These are phyloP conservation scores for Sarcophaga variegata DNA, from an alignment of 2,888 invertebrate genomes.

Conservation along the genomic window DNA sequence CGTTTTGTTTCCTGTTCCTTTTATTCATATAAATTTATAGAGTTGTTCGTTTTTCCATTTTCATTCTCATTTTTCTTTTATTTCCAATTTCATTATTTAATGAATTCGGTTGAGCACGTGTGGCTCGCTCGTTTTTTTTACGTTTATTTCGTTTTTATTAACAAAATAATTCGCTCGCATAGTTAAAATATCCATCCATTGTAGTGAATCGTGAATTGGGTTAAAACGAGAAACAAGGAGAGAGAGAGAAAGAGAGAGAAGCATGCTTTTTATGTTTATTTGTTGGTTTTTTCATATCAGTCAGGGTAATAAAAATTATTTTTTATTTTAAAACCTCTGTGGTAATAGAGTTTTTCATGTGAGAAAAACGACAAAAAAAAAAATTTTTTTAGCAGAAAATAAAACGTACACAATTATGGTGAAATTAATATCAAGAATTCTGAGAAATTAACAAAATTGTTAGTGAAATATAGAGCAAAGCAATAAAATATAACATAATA, in stretches of 20 bases:
- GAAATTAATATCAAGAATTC: too few species aligned
- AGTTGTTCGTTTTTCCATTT: neutral
- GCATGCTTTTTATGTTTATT: neutral
- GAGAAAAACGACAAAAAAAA: too few species aligned
- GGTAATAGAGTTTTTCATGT: neutral
- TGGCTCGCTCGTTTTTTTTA: neutral
- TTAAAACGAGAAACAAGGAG: neutral
- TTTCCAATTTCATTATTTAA: neutral
- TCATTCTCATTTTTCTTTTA: neutral
- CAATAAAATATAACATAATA: too few species aligned
- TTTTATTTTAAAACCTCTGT: neutral
- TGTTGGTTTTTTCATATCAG: neutral
- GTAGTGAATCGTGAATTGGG: neutral
- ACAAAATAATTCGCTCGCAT: neutral
- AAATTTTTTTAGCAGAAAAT: too few species aligned
- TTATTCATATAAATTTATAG: constrained; percentile 12
- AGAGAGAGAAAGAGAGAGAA: too few species aligned
- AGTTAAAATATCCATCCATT: neutral
- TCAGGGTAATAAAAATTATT: neutral
- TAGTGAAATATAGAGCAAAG: too few species aligned
- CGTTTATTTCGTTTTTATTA: neutral
- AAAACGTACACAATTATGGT: too few species aligned
- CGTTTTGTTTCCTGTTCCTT: constrained; percentile 2
- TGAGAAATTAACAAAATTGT: too few species aligned
- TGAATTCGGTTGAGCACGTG: constrained; percentile 2